phyloP scores from a whole-genome alignment of 2,888 invertebrate genomes.

The Leucania comma region DNA sequence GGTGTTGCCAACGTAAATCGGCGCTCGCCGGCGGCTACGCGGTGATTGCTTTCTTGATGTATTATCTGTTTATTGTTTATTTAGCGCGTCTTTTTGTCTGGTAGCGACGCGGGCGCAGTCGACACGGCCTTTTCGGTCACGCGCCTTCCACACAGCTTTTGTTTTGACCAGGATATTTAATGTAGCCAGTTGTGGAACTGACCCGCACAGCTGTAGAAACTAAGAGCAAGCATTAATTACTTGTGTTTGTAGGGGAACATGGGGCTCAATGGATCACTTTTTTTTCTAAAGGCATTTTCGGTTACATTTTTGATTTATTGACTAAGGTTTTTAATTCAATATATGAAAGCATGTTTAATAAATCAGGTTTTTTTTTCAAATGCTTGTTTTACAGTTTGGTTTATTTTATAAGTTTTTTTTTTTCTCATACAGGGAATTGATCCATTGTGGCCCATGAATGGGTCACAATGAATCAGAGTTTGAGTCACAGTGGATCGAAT shows the following conservation, averaged over 20 bases:
- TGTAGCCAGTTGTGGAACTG: background rate
- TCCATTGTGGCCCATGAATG: no score
- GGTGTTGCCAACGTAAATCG: slow-evolving; percentile 76
- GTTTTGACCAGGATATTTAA: slow-evolving; percentile 13
- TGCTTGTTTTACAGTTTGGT: no score
- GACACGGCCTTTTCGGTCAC: slow-evolving; percentile 16
- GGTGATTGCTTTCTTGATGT: slow-evolving; percentile 87
- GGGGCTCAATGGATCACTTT: no score
- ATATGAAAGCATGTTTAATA: no score
- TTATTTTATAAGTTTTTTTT: no score
- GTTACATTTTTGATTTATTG: no score
- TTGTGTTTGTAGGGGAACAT: slow-evolving; percentile 34
- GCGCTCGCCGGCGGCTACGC: slow-evolving; percentile 78
- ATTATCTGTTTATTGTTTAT: slow-evolving; percentile 86
- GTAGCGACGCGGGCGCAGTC: slow-evolving; percentile 71
- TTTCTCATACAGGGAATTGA: no score
- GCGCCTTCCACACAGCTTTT: background rate
- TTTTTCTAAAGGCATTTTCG: no score
- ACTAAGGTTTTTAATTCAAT: no score
- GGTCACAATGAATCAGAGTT: no score
- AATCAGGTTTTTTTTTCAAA: no score
- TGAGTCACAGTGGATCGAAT: no score
- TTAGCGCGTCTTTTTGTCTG: slow-evolving; percentile 82
- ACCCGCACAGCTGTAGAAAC: background rate
- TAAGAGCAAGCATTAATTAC: slow-evolving; percentile 42